These are phyloP conservation scores for Eumaeus atala DNA, from an alignment of 1,140 invertebrate species.

Conservation along the genomic window DNA sequence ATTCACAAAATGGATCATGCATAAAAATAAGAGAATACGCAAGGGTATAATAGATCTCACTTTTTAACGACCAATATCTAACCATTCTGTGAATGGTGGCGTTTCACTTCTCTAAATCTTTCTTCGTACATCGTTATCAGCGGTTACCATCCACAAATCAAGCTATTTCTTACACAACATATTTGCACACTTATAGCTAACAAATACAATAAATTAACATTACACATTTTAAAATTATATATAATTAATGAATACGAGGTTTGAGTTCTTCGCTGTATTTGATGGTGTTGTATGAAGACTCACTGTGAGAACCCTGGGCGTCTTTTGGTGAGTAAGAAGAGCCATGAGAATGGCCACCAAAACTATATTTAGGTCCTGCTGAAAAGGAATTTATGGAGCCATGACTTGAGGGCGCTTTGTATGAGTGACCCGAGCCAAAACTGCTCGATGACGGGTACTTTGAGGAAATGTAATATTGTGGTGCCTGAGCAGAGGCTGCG, in stretches of 20 bases:
- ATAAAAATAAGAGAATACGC: constrained; percentile 2
- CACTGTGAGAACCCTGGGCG: constrained; percentile 49
- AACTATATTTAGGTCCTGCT: constrained; percentile 56
- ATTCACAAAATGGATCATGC: constrained; percentile 18
- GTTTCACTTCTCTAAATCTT: too few relatives aligned
- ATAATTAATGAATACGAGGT: constrained; percentile 44
- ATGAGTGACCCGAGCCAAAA: constrained; percentile 46
- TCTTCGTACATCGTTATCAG: too few relatives aligned
- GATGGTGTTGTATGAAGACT: constrained; percentile 61
- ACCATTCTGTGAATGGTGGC: neutral
- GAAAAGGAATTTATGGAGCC: constrained; percentile 45
- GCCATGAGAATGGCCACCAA: constrained; percentile 40
- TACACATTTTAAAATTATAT: neutral
- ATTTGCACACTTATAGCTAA: constrained; percentile 2
- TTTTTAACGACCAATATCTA: constrained; percentile 19
- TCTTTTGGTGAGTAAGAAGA: constrained; percentile 47
- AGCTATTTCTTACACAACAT: neutral
- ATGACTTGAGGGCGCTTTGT: constrained; percentile 40
- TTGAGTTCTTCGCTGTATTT: constrained; percentile 66
- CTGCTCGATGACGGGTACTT: constrained; percentile 38
- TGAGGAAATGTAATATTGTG: constrained; percentile 49
- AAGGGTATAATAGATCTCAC: neutral
- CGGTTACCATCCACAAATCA: too few relatives aligned
- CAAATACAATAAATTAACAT: constrained; percentile 9
- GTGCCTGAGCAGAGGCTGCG: constrained; percentile 42